Evolutionary conservation across 2,113 vertebrate genomes (phyloP).

Genomic region (Oreochromis spilurus): DNA sequence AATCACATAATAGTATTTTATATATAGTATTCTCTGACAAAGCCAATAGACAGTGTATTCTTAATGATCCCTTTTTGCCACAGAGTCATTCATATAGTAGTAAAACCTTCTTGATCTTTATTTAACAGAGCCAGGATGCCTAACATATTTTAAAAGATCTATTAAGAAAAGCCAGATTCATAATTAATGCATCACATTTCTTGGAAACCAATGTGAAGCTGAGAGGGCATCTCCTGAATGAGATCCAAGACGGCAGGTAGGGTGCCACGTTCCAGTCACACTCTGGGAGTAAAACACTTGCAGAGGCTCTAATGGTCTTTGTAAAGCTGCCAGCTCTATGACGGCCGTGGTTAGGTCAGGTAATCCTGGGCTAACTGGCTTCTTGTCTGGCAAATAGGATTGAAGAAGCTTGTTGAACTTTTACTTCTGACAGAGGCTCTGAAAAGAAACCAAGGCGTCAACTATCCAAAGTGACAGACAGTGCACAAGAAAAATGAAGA

Average conservation of each 20-base stretch:
- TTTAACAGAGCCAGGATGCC: neutral
- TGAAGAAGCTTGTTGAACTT: neutral
- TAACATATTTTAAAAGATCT: neutral
- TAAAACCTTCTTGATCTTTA: neutral
- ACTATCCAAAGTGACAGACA: neutral
- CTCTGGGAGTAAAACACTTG: slow-evolving; percentile 12
- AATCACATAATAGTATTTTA: neutral
- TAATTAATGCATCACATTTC: neutral
- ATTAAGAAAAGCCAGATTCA: neutral
- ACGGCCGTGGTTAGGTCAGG: slow-evolving; percentile 10
- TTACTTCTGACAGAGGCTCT: neutral
- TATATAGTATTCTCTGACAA: neutral
- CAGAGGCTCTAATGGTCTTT: slow-evolving; percentile 39
- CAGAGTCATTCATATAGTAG: neutral
- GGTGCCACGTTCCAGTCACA: slow-evolving; percentile 10
- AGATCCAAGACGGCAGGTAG: neutral
- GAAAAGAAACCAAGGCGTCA: slow-evolving; percentile 7
- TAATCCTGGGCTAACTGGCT: slow-evolving; percentile 63
- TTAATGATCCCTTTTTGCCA: neutral
- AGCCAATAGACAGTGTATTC: neutral
- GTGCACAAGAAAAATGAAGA: neutral
- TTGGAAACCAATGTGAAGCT: neutral
- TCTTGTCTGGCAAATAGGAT: slow-evolving; percentile 59
- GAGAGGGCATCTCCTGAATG: slow-evolving; percentile 2
- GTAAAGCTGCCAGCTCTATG: slow-evolving; percentile 31